A percentile compares a stretch with the other conserved stretches of the same genome.
Evolutionary conservation across 2,888 invertebrate genomes (phyloP).

Genomic region (Eupithecia tripunctaria): DNA sequence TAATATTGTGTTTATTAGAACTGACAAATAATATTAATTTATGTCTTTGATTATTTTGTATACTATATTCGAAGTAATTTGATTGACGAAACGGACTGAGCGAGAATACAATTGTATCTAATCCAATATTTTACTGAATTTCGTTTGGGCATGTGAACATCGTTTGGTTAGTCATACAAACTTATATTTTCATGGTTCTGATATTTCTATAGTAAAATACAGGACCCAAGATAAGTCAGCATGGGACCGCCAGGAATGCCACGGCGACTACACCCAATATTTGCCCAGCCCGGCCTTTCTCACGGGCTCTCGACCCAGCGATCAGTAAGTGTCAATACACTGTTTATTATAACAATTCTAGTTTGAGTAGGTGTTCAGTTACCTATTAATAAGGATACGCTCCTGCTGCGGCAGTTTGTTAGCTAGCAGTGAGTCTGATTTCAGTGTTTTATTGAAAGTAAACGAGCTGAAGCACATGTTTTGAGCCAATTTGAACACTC

Average conservation of each 20-base stretch:
- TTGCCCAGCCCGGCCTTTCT: constrained; percentile 72
- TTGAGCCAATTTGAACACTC: not conserved
- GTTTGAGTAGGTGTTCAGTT: constrained; percentile 30
- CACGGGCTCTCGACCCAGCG: constrained; percentile 61
- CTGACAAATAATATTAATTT: constrained; percentile 8
- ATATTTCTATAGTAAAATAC: constrained; percentile 9
- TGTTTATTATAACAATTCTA: constrained; percentile 71
- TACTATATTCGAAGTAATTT: not conserved
- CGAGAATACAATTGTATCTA: not conserved
- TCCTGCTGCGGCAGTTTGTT: not conserved
- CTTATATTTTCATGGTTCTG: not conserved
- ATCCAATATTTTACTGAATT: not conserved
- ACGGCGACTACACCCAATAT: constrained; percentile 61
- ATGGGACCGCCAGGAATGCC: constrained; percentile 36
- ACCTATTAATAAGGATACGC: constrained; percentile 23
- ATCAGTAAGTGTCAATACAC: constrained; percentile 74
- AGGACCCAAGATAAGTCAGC: constrained; percentile 19
- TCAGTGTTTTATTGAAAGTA: not conserved
- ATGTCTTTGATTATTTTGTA: not conserved
- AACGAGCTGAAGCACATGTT: not conserved
- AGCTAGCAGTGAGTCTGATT: not conserved
- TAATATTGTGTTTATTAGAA: constrained; percentile 30
- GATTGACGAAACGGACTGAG: not conserved
- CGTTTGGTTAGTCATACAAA: not conserved
- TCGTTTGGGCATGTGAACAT: not conserved